Base-by-base conservation (phyloP, 2,888 invertebrate genomes). In the Tetragonisca angustula region DNA sequence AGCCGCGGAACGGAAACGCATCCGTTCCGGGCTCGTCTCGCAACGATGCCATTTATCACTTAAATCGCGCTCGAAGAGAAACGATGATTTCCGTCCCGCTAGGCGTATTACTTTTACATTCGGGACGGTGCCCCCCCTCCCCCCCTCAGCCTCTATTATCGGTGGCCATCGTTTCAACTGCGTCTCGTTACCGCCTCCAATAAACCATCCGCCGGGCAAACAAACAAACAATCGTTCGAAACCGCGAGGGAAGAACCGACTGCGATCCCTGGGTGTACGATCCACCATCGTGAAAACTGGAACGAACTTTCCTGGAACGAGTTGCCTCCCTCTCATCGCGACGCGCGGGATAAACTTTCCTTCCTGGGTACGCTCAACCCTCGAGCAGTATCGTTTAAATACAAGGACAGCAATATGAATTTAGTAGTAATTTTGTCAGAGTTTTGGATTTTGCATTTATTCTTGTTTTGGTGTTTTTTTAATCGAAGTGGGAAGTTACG, bases 51-150 rank as follows among this genome's bases (percentile, higher is more conserved):
- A 69, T 83, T 82, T 78, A 73, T 83, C 83, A 82, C 82, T 79
- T 75, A 65, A 83, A 84, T 83, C 83, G 84, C 43, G 74, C 54
- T 62, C 74, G 61, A 69, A 67, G 72, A 74, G 71, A 69, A 79
- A 64, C 84, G 84, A 83, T 79, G 84, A 79, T 84, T 83, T 83
- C 79, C 84, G 84, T 79, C 56, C 69, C 59, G 79, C 65, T 54
- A 64, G 81, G 71, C 75, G 84, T 72, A 79, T 83, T 84, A 84
- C 71, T 83, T 84, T 75, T 72, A 83, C 84, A 83, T 83, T 84
- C 79, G 71, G 17, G 27, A 56, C 71, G 73, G 59, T 43, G 27
- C 56, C 43, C 9, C 43, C 43, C 9, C 9, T 9, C 9, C 0
- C 11, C 2, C 9, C 43, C n/a, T 67, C 70, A 19, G 52, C 52